phyloP scores from a whole-genome alignment of 2,888 invertebrate genomes.

The Herminia tarsipennalis region DNA sequence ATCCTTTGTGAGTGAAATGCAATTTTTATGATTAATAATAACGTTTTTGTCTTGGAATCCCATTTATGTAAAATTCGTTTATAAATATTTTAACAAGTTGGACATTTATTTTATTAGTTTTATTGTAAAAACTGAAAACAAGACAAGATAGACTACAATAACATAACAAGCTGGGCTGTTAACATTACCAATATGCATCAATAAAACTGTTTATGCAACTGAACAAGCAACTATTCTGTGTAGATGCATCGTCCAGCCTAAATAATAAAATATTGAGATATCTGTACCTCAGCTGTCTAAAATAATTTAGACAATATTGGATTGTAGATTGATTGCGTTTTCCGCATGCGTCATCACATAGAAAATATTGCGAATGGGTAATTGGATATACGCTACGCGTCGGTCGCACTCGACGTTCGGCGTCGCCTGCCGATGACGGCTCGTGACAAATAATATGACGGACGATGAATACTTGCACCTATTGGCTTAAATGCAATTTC shows the following conservation, averaged over 20 bases:
- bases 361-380: conserved; percentile 83
- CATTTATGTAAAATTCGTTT: neutral
- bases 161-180: no score
- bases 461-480: conserved; percentile 64
- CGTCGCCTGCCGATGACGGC: conserved; percentile 73
- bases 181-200: no score
- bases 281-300: conserved; percentile 14
- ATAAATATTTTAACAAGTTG: no score
- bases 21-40: conserved; percentile 5
- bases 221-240: no score
- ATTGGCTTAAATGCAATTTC: conserved; percentile 68
- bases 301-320: conserved; percentile 46
- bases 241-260: no score
- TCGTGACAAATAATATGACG: conserved; percentile 81
- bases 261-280: neutral
- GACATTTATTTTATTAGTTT: no score
- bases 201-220: no score
- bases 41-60: neutral
- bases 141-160: no score
- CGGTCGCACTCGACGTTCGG: conserved; percentile 69
- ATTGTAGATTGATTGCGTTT: conserved; percentile 76
- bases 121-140: no score
- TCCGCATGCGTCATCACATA: conserved; percentile 72
- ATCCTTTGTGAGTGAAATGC: conserved; percentile 1
- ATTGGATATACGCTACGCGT: conserved; percentile 76